These are phyloP conservation scores for Zonotrichia leucophrys DNA, from an alignment of 2,113 vertebrate genomes.

Conservation along the genomic window DNA sequence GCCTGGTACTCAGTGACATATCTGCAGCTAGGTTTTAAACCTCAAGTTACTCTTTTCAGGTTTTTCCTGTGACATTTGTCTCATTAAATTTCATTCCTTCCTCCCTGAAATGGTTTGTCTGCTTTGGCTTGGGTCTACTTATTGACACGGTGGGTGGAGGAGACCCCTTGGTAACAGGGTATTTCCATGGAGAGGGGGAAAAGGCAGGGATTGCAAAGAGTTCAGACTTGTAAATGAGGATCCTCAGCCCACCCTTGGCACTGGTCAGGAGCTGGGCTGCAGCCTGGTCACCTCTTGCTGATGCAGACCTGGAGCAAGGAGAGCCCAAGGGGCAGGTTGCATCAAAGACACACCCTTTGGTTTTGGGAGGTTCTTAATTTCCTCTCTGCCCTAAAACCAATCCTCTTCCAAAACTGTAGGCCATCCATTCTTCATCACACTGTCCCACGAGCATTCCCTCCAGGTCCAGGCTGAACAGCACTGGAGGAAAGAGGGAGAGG, in stretches of 20 bases:
- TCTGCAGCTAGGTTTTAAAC: background rate
- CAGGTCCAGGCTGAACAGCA: background rate
- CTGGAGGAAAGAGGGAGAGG: background rate
- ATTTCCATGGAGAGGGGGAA: background rate
- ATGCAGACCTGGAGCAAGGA: background rate
- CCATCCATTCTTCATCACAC: background rate
- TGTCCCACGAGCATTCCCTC: background rate
- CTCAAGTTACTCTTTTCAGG: background rate
- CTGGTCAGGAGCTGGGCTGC: background rate
- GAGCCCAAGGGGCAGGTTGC: background rate
- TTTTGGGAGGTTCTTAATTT: background rate
- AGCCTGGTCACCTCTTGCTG: background rate
- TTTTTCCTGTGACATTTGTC: background rate
- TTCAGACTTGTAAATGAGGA: background rate
- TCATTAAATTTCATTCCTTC: constrained; percentile 21
- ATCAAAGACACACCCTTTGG: background rate
- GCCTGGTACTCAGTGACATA: background rate
- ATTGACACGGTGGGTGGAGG: rapidly evolving
- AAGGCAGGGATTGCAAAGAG: background rate
- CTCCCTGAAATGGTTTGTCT: background rate
- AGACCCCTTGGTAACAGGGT: background rate
- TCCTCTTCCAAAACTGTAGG: background rate
- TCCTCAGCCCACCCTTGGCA: background rate
- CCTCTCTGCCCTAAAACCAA: background rate
- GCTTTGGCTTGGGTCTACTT: background rate